Conservation (phyloP, 53 echinoderm and acorn worm genomes). For the Echinarachnius parma region DNA sequence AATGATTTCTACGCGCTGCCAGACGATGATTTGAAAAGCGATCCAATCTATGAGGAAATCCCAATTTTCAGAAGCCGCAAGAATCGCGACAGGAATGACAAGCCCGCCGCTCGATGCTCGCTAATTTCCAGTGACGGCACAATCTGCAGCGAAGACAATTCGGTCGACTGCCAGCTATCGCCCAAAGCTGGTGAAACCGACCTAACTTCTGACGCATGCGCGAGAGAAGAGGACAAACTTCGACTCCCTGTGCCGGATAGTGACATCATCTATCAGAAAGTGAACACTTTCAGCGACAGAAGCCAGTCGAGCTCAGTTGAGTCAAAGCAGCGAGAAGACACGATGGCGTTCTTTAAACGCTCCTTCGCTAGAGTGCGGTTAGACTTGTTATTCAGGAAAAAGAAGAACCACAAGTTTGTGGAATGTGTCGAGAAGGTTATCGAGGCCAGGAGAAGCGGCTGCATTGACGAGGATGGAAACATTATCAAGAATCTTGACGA, state of each 20-base stretch:
- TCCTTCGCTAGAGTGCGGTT: constrained; percentile 61
- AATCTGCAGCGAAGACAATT: constrained; percentile 10
- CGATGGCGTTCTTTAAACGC: constrained; percentile 84
- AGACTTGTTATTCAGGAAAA: constrained; percentile 67
- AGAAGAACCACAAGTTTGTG: constrained; percentile 73
- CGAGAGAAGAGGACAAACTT: neutral
- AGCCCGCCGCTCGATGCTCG: constrained; percentile 35
- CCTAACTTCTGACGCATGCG: constrained; percentile 8
- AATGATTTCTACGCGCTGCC: constrained; percentile 24
- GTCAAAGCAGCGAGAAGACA: constrained; percentile 37
- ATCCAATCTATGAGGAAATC: constrained; percentile 45
- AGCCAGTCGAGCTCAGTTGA: constrained; percentile 34
- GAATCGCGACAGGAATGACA: constrained; percentile 1
- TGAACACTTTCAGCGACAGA: neutral
- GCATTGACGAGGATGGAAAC: constrained; percentile 90
- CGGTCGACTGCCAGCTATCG: constrained; percentile 36
- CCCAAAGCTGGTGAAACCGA: constrained; percentile 4
- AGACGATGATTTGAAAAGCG: constrained; percentile 6
- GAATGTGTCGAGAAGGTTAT: constrained; percentile 82
- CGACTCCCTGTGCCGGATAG: constrained; percentile 10
- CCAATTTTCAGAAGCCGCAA: constrained; percentile 14
- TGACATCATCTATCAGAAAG: constrained; percentile 41
- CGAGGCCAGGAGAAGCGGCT: constrained; percentile 84
- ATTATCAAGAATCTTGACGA: constrained; percentile 61
- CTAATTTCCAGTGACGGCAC: constrained; percentile 13